Conservation (phyloP, 2,113 vertebrate species). For the Ascaphus truei region DNA sequence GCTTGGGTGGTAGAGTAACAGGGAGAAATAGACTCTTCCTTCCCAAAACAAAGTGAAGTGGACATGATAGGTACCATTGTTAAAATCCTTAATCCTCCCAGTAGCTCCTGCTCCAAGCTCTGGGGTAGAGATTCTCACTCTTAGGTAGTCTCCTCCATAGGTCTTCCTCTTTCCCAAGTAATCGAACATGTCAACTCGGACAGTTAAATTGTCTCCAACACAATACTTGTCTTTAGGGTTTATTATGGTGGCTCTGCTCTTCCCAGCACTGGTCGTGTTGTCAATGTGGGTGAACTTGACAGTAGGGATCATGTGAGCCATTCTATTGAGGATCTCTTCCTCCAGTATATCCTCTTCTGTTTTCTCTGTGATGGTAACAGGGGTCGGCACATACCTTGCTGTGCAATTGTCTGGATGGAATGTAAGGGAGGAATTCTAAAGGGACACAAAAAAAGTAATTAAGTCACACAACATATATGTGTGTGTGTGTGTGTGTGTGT, state of each 20-base stretch:
- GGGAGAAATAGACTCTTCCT: too few relatives aligned
- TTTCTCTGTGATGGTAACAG: not conserved
- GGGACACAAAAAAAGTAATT: too few relatives aligned
- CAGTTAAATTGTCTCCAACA: conserved; percentile 12
- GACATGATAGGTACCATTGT: too few relatives aligned
- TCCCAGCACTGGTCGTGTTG: not conserved
- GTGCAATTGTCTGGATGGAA: not conserved
- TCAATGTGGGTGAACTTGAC: not conserved
- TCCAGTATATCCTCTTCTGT: not conserved
- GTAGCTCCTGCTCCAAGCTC: too few relatives aligned
- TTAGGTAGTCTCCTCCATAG: too few relatives aligned
- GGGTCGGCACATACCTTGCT: not conserved
- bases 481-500: too few relatives aligned
- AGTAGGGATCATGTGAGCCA: not conserved
- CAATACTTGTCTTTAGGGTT: not conserved
- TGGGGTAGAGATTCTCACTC: too few relatives aligned
- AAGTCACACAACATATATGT: too few relatives aligned
- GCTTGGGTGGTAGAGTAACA: too few relatives aligned
- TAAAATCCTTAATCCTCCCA: too few relatives aligned
- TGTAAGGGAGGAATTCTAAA: not conserved
- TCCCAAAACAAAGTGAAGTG: too few relatives aligned
- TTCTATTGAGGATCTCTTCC: not conserved
- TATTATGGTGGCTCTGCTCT: conserved; percentile 9
- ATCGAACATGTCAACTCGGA: conserved; percentile 25
- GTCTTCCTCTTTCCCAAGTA: conserved; percentile 5